A percentile compares a stretch with the other conserved stretches of the same genome.
phyloP scores from a whole-genome alignment of 2,797 vertebrate species.

The Synanceia verrucosa region DNA sequence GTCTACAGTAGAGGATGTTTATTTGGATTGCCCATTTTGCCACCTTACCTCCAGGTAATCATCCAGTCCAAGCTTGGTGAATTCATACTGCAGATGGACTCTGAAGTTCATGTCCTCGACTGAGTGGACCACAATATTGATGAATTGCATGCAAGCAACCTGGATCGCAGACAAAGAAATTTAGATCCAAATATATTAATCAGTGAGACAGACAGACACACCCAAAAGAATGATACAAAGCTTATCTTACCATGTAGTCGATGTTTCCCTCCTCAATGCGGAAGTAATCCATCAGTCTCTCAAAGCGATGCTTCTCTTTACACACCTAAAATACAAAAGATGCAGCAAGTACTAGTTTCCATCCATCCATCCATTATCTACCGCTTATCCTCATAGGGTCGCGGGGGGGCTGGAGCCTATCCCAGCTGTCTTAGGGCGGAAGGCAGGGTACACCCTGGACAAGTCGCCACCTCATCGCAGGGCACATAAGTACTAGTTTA shows the following conservation, averaged over 20 bases:
- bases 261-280: constrained; percentile 96
- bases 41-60: constrained; percentile 93
- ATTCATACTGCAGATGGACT: constrained; percentile 95
- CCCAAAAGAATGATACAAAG: not conserved
- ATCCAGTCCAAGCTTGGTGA: constrained; percentile 95
- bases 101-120: constrained; percentile 99
- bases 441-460: too few relatives aligned
- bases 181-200: not conserved
- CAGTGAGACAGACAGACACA: not conserved
- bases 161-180: constrained; percentile 52
- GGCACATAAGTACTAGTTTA: not conserved
- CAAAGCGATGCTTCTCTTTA: constrained; percentile 96
- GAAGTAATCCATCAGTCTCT: constrained; percentile 98
- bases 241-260: constrained; percentile 91
- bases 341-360: not conserved
- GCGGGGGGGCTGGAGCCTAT: too few relatives aligned
- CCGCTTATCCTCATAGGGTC: too few relatives aligned
- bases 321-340: constrained; percentile 86
- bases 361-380: too few relatives aligned
- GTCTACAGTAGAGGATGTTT: not conserved
- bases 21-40: not conserved
- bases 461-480: too few relatives aligned
- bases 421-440: too few relatives aligned
- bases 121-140: constrained; percentile 97
- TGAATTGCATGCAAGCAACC: constrained; percentile 99